Conservation (phyloP, 2,113 vertebrate genomes). For the Sceloporus undulatus region DNA sequence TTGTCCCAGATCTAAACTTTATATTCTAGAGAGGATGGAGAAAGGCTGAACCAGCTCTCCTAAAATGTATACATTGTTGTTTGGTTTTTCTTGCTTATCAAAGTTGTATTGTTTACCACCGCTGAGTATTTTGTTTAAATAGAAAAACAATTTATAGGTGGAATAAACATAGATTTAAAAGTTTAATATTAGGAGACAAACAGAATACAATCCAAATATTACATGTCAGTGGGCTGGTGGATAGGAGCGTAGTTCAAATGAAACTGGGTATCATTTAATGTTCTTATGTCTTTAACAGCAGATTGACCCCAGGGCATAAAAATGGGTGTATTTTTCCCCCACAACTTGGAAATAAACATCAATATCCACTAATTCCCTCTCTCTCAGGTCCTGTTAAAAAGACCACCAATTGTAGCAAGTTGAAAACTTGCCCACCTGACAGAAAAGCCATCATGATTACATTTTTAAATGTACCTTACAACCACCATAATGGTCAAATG, state of each 20-base stretch:
- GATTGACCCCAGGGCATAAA: background rate
- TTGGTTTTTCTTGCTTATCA: background rate
- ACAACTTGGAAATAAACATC: background rate
- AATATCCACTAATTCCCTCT: background rate
- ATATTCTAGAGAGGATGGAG: background rate
- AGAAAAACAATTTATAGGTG: background rate
- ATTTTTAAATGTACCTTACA: background rate
- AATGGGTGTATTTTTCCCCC: background rate
- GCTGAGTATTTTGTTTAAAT: background rate
- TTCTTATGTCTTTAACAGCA: background rate
- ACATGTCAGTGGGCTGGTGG: too few relatives aligned
- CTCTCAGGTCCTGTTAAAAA: background rate
- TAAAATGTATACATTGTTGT: background rate
- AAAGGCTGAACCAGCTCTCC: background rate
- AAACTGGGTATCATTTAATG: too few relatives aligned
- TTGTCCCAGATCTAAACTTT: background rate
- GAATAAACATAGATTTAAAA: background rate
- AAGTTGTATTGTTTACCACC: background rate
- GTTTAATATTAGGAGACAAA: background rate
- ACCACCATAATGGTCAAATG: background rate
- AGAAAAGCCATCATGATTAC: background rate
- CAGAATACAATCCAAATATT: background rate
- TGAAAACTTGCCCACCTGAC: background rate
- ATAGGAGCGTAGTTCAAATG: background rate
- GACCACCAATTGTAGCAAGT: background rate